These are phyloP conservation scores for Aphelinus certus DNA, from an alignment of 1,140 invertebrate species.

Conservation along the genomic window DNA sequence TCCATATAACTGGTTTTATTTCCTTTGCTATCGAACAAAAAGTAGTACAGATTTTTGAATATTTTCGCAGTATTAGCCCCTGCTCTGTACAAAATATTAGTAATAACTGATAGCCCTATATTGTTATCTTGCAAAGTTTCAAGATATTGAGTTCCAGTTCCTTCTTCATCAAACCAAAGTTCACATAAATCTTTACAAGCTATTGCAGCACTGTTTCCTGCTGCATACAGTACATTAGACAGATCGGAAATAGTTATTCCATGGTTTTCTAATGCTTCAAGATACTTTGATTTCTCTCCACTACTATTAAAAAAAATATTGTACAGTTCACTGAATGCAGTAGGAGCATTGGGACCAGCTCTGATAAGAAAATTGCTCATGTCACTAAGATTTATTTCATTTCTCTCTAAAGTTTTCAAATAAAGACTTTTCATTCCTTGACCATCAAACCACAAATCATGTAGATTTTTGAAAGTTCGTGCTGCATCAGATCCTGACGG, in stretches of 20 bases:
- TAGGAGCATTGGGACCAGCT: slow-evolving; percentile 33
- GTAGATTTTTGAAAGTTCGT: slow-evolving; percentile 26
- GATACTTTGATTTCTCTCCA: slow-evolving; percentile 44
- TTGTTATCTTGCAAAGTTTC: slow-evolving; percentile 7
- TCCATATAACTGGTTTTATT: slow-evolving; percentile 44
- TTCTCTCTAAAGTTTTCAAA: slow-evolving; percentile 39
- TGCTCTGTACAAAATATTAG: slow-evolving; percentile 35
- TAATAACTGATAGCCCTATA: slow-evolving; percentile 6
- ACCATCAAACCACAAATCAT: slow-evolving; percentile 45
- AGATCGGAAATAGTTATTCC: slow-evolving; percentile 19
- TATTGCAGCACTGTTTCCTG: background rate
- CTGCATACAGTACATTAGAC: slow-evolving; percentile 23
- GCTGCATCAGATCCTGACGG: slow-evolving; percentile 41
- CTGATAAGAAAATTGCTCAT: slow-evolving; percentile 27
- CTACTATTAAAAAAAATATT: slow-evolving; percentile 47
- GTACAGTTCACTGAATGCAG: slow-evolving; percentile 43
- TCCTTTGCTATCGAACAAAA: slow-evolving; percentile 44
- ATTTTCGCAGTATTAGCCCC: slow-evolving; percentile 39
- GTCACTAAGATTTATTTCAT: background rate
- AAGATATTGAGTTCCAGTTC: slow-evolving; percentile 11
- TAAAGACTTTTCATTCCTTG: slow-evolving; percentile 44
- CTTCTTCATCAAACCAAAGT: background rate
- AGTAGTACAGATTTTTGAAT: slow-evolving; percentile 43
- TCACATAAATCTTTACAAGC: slow-evolving; percentile 25
- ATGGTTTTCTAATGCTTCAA: slow-evolving; percentile 26